These are phyloP conservation scores for Penaeus indicus DNA, from an alignment of 1,140 invertebrate species.

Conservation along the genomic window DNA sequence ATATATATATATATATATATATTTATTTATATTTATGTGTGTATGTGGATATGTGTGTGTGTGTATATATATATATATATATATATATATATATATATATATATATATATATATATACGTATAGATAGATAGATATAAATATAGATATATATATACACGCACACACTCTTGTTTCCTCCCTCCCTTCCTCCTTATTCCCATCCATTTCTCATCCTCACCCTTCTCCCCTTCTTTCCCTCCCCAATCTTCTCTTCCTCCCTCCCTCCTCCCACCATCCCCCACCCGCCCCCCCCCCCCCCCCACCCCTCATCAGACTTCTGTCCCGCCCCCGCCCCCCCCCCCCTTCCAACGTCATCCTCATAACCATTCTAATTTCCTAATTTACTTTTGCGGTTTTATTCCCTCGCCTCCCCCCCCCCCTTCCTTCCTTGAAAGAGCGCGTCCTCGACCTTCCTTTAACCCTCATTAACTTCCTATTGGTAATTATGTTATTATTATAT, in stretches of 20 bases:
- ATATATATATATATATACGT: not conserved
- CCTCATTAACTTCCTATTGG: no score
- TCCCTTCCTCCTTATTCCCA: not conserved
- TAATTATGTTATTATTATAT: no score
- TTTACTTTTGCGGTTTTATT: no score
- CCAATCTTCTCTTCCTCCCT: not conserved
- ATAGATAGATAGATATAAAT: slow-evolving; percentile 14
- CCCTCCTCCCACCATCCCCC: not conserved
- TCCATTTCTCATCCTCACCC: not conserved
- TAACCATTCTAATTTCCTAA: no score
- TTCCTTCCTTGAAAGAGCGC: no score
- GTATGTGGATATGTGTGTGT: not conserved
- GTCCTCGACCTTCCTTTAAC: no score
- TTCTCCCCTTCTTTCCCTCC: not conserved
- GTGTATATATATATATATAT: not conserved
- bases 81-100: not conserved
- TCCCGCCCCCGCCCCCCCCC: no score
- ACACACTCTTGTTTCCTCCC: not conserved
- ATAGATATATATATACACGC: slow-evolving; percentile 17
- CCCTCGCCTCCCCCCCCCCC: no score
- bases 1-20: slow-evolving; percentile 1
- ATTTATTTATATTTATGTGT: not conserved
- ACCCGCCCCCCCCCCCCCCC: no score
- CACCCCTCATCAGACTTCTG: no score
- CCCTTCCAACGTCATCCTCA: no score